phyloP scores from a whole-genome alignment of 2,113 vertebrate genomes.

The Aplodontia rufa region DNA sequence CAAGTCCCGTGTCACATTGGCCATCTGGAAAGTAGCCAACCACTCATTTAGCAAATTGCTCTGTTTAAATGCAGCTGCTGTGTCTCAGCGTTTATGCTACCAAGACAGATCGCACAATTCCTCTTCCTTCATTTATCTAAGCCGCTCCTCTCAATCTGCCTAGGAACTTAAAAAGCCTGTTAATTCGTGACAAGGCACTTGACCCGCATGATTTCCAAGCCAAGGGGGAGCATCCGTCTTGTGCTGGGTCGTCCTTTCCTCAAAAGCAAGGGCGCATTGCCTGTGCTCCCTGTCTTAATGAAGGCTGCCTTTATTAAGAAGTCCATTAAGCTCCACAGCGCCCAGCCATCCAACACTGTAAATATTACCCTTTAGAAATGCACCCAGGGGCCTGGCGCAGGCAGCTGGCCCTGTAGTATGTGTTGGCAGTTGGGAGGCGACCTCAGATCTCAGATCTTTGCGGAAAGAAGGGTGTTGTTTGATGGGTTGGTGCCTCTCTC shows the following conservation, averaged over 20 bases:
- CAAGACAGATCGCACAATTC: slow-evolving; percentile 39
- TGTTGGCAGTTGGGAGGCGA: neutral
- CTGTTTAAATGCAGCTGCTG: slow-evolving; percentile 72
- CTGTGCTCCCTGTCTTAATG: slow-evolving; percentile 24
- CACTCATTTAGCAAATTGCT: slow-evolving; percentile 77
- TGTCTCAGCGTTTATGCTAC: slow-evolving; percentile 41
- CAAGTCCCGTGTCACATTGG: slow-evolving; percentile 38
- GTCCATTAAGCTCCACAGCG: neutral
- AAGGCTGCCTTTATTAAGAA: slow-evolving; percentile 66
- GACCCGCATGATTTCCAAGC: slow-evolving; percentile 67
- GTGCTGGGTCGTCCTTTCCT: slow-evolving; percentile 40
- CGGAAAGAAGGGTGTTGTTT: neutral
- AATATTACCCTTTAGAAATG: slow-evolving; percentile 52
- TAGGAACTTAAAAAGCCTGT: slow-evolving; percentile 61
- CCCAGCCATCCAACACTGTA: slow-evolving; percentile 21
- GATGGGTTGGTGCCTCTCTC: neutral
- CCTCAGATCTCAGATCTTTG: neutral
- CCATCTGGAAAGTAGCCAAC: slow-evolving; percentile 69
- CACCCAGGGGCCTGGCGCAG: neutral
- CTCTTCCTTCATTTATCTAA: slow-evolving; percentile 58
- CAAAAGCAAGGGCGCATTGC: slow-evolving; percentile 65
- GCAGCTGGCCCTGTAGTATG: neutral
- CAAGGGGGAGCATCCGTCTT: slow-evolving; percentile 38
- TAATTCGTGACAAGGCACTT: slow-evolving; percentile 71
- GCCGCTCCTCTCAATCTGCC: slow-evolving; percentile 51